Evolutionary conservation across 92 coral and sea anemone genomes (phyloP).

Genomic region (Porites rus): DNA sequence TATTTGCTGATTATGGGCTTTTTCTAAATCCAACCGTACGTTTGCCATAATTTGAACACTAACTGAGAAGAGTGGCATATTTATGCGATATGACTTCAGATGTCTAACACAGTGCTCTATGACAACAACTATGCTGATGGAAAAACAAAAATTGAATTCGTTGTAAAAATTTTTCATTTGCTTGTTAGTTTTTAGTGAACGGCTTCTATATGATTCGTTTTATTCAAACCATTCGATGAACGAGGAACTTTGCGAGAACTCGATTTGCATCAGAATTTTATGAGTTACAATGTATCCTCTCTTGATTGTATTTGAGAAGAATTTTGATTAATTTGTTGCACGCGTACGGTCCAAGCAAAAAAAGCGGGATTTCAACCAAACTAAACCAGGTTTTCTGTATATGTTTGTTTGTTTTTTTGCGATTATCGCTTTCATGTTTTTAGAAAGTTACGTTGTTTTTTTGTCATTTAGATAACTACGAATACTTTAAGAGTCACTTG

Average conservation of each 20-base stretch:
- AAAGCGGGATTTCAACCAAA: neutral
- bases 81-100: neutral
- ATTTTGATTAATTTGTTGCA: conserved; percentile 12
- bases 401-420: neutral
- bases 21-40: neutral
- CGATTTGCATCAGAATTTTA: conserved; percentile 19
- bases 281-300: neutral
- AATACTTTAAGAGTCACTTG: neutral
- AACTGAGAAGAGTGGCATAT: neutral
- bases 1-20: neutral
- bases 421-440: neutral
- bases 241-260: conserved; percentile 3
- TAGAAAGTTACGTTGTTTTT: conserved; percentile 16
- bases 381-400: neutral
- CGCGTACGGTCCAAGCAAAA: neutral
- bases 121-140: conserved; percentile 5
- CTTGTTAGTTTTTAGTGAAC: neutral
- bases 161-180: neutral
- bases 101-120: neutral
- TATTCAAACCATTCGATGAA: neutral
- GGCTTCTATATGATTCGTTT: neutral
- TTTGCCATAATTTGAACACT: neutral
- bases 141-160: conserved; percentile 1
- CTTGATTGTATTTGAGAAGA: neutral
- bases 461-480: neutral